Evolutionary conservation across 1,140 invertebrate genomes (phyloP).

Genomic region (Cydia fagiglandana): DNA sequence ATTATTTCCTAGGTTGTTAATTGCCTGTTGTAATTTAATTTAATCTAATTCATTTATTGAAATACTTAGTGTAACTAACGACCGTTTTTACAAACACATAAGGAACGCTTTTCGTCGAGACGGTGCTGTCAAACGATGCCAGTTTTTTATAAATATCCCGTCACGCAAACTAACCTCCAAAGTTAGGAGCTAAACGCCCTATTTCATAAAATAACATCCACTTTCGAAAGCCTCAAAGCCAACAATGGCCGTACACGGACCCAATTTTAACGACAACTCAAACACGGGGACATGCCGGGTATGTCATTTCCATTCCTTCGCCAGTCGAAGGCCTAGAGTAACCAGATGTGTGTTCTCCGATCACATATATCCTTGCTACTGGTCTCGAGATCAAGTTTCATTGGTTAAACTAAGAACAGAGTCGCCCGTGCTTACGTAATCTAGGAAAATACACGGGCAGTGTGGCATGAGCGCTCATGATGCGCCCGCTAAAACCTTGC

Average conservation of each 20-base stretch:
- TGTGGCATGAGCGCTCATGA: conserved; percentile 60
- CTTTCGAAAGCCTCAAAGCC: conserved; percentile 62
- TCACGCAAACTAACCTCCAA: conserved; percentile 41
- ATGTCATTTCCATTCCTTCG: not conserved
- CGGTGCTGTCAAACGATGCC: not conserved
- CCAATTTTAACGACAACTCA: conserved; percentile 67
- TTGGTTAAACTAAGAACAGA: not conserved
- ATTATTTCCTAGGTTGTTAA: too few relatives aligned
- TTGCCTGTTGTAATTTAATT: too few relatives aligned
- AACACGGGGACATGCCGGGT: conserved; percentile 48
- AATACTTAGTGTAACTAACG: too few relatives aligned
- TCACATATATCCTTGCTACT: not conserved
- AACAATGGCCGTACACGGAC: conserved; percentile 59
- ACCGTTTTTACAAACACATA: not conserved
- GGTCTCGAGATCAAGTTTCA: not conserved
- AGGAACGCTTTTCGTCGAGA: not conserved
- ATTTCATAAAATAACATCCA: conserved; percentile 29
- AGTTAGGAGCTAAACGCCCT: conserved; percentile 14
- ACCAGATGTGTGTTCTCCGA: not conserved
- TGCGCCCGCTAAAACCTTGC: conserved; percentile 68
- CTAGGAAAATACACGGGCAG: not conserved
- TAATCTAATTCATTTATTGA: too few relatives aligned
- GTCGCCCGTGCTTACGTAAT: not conserved
- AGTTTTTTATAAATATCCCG: conserved; percentile 5
- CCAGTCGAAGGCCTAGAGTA: not conserved